These are phyloP conservation scores for Apamea epomidion DNA, from an alignment of 2,888 invertebrate species.

Conservation along the genomic window DNA sequence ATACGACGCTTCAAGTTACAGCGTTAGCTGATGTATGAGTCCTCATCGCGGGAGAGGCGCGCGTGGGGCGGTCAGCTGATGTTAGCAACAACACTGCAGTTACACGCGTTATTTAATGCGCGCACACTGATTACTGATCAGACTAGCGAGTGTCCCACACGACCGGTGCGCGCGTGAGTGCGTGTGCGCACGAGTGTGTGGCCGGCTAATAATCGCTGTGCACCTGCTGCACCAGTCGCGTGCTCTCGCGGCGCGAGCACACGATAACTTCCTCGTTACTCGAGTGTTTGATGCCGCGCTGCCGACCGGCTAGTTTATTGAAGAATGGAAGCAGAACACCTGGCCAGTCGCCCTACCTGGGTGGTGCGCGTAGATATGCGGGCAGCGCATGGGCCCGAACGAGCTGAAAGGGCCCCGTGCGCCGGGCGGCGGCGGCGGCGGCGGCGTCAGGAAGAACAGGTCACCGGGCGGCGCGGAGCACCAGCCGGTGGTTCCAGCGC, in stretches of 20 bases:
- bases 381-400: conserved; percentile 17
- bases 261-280: background rate
- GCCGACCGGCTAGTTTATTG: background rate
- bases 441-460: conserved; percentile 68
- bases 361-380: conserved; percentile 29
- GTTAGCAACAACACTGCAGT: conserved; percentile 25
- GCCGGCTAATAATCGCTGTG: conserved; percentile 25
- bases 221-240: conserved; percentile 37
- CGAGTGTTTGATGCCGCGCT: background rate
- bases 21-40: too few species aligned
- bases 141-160: conserved; percentile 7
- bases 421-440: conserved; percentile 48
- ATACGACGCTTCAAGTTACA: background rate
- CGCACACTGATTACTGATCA: conserved; percentile 38
- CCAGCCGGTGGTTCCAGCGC: conserved; percentile 70
- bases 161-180: conserved; percentile 5
- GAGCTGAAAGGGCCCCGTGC: conserved; percentile 26
- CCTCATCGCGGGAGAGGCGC: background rate
- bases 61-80: conserved; percentile 26
- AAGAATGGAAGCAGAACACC: background rate
- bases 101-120: conserved; percentile 30
- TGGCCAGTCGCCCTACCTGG: conserved; percentile 55
- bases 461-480: conserved; percentile 52
- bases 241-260: conserved; percentile 2
- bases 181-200: background rate